phyloP scores from a whole-genome alignment of 2,888 invertebrate species.

The Phortica magna region DNA sequence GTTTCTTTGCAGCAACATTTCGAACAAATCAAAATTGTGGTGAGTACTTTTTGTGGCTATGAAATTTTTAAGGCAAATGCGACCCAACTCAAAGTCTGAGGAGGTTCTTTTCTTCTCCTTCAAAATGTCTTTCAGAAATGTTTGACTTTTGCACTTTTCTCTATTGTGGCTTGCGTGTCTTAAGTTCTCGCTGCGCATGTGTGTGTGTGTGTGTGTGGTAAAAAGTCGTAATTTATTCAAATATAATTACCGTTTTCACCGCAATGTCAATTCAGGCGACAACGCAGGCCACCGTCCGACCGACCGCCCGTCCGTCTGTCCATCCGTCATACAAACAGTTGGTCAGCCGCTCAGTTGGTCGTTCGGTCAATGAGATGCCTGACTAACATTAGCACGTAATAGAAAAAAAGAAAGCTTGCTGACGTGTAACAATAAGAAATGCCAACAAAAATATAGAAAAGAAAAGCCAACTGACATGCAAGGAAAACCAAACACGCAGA shows the following conservation, averaged over 20 bases:
- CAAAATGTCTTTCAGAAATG: too few species aligned
- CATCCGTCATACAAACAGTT: not conserved
- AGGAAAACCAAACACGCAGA: conserved; percentile 13
- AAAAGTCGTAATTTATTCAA: conserved; percentile 19
- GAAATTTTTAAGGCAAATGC: not conserved
- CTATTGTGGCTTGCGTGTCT: not conserved
- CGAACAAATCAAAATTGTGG: not conserved
- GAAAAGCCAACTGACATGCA: conserved; percentile 13
- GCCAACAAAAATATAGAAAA: not conserved
- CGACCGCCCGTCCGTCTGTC: not conserved
- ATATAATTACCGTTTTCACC: conserved; percentile 30
- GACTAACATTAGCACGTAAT: conserved; percentile 26
- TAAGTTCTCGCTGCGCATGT: not conserved
- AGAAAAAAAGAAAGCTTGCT: not conserved
- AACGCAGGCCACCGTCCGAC: not conserved
- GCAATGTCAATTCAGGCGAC: conserved; percentile 16
- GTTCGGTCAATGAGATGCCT: not conserved
- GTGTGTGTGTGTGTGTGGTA: not conserved
- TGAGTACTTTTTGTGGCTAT: not conserved
- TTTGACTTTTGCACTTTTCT: too few species aligned
- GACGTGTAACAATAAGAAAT: not conserved
- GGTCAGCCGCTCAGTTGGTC: not conserved
- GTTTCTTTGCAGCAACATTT: not conserved
- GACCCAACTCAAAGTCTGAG: not conserved
- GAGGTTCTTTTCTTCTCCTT: not conserved